Evolutionary conservation across 2,113 vertebrate species (phyloP), one percentile per base, ranked within the genome.

Genomic region (Microcebus griseorufus): DNA sequence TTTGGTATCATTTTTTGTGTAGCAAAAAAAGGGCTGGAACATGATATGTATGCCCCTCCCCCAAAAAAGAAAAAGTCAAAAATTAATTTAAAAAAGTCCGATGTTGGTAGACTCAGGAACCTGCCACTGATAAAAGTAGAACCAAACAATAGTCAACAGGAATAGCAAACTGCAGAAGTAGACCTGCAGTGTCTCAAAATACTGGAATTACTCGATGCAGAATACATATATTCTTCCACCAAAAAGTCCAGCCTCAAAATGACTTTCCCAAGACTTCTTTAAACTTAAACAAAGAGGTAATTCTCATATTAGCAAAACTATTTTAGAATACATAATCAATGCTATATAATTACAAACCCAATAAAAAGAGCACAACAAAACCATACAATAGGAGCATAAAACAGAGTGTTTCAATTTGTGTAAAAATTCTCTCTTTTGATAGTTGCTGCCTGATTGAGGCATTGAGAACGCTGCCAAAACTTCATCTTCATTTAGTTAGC

Each of bases 291-390:
- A 70, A 88, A 53, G 6, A 84, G 14, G 8, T 70, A 58, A 91
- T 65, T 64, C 20, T 18, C 4, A 80, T 64, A 72, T 22, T 62
- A 76, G 11, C 2, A 60, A 80, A 87, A 75, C 2, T 84, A 5
- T 20, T 58, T 80, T 53, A 60, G 67, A 87, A 14, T 2, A 65
- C 39, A 79, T 88, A 64, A 29, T 97, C 32, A 92, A 81, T 85
- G 37, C 25, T 78, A 23, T 20, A 75, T 72, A 93, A 91, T 81
- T 78, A 62, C 11, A 96, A 42, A n/a, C 34, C 12, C 23, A 70
- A 51, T 69, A 90, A 84, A 94, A 86, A 73, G 42, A 34, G 37
- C 34, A 39, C 17, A 72, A 93, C 85, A 90, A 93, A 91, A 48
- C 0, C 23, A 14, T 32, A 27, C 29, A 29, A 58, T 0, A 84